A percentile compares a stretch with the other conserved stretches of the same genome.
These are phyloP conservation scores for Esperia sulphurella DNA, from an alignment of 2,888 invertebrate genomes.

Conservation along the genomic window DNA sequence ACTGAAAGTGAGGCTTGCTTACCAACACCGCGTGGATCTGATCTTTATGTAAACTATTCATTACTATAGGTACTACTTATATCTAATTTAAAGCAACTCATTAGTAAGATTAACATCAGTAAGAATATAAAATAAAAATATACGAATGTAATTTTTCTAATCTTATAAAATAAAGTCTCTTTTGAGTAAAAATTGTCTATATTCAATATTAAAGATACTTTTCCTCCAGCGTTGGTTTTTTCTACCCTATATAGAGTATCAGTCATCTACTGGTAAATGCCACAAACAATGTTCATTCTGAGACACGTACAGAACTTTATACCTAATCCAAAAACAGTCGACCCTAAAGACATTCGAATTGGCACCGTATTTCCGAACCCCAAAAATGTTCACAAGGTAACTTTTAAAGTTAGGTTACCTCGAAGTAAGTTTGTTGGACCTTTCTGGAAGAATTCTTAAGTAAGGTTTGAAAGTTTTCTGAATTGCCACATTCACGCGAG, in stretches of 20 bases:
- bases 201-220: too few relatives aligned
- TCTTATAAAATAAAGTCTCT: too few relatives aligned
- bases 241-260: too few relatives aligned
- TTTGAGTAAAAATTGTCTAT: too few relatives aligned
- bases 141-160: too few relatives aligned
- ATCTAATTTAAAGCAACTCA: too few relatives aligned
- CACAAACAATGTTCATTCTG: too few relatives aligned
- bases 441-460: neutral
- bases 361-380: neutral
- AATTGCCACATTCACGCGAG: slow-evolving; percentile 7
- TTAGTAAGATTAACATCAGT: too few relatives aligned
- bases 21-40: neutral
- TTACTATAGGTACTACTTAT: neutral
- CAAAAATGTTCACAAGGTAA: neutral
- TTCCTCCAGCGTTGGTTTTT: too few relatives aligned
- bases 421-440: neutral
- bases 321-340: neutral
- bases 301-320: neutral
- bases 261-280: too few relatives aligned
- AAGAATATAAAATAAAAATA: too few relatives aligned
- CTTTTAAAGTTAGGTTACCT: slow-evolving; percentile 2
- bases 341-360: neutral
- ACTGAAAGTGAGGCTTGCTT: slow-evolving; percentile 2
- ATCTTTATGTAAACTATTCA: neutral
- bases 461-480: slow-evolving; percentile 5